Evolutionary conservation across 37 sponge, comb jelly and placozoan genomes (phyloP), one percentile per base, ranked within the genome.

Genomic region (Tethya wilhelma): DNA sequence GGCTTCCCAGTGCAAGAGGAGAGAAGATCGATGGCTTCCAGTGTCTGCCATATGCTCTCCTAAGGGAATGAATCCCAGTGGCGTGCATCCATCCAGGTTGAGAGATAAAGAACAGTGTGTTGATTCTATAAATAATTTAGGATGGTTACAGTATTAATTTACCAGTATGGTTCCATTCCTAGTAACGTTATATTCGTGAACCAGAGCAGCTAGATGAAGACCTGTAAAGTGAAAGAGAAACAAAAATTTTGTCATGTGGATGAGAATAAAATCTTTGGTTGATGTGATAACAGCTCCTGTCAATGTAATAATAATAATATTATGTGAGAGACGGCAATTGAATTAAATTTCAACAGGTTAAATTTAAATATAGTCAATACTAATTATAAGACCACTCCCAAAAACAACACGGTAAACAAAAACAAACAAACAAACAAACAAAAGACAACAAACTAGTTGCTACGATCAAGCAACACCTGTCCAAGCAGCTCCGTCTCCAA

Each of bases 401-500:
- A n/a, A n/a, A n/a, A n/a, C n/a, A n/a, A n/a, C n/a, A n/a, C n/a
- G n/a, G n/a, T n/a, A n/a, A n/a, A n/a, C n/a, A n/a, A n/a, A n/a
- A n/a, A n/a, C n/a, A n/a, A n/a, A n/a, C n/a, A n/a, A n/a, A n/a
- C n/a, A n/a, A n/a, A n/a, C n/a, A n/a, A n/a, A n/a, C n/a, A n/a
- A n/a, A n/a, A n/a, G n/a, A n/a, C n/a, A n/a, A n/a, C n/a, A n/a
- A n/a, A n/a, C n/a, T n/a, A n/a, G n/a, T n/a, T n/a, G n/a, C n/a
- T n/a, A n/a, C n/a, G n/a, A n/a, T n/a, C n/a, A n/a, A n/a, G n/a
- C n/a, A 30, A 72, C 36, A 59, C 83, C 87, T 40, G 87, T 86
- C 87, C 87, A 86, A 1, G 87, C 79, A 37, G 87, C 87, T 69
- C 87, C 74, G 23, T 86, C 87, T 23, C 87, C 87, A 31, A 71